A percentile compares a stretch with the other conserved stretches of the same genome.
Conservation (phyloP, 2,888 invertebrate species). For the Pollenia griseotomentosa region DNA sequence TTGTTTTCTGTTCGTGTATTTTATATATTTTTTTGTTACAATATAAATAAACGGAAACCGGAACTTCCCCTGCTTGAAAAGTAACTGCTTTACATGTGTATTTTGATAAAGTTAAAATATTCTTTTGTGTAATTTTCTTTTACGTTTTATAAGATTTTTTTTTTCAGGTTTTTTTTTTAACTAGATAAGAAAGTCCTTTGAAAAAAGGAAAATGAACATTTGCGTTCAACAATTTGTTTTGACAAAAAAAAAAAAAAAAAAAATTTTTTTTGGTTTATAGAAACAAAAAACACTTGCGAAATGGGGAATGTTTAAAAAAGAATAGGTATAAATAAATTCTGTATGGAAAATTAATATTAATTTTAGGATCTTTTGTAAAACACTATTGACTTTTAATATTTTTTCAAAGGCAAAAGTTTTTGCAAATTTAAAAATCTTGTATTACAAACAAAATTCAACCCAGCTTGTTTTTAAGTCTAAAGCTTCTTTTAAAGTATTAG, state of each 20-base stretch:
- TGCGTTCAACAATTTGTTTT: constrained; percentile 2
- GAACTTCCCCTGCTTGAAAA: constrained; percentile 59
- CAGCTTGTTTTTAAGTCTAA: too few relatives aligned
- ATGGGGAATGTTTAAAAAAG: not conserved
- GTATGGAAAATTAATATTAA: too few relatives aligned
- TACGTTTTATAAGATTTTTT: not conserved
- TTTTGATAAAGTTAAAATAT: constrained; percentile 58
- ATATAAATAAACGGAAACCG: constrained; percentile 55
- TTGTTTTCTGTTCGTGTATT: not conserved
- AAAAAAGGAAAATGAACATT: not conserved
- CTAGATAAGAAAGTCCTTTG: constrained; percentile 5
- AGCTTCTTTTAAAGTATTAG: too few relatives aligned
- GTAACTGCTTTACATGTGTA: constrained; percentile 60
- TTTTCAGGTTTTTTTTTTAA: not conserved
- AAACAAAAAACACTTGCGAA: too few relatives aligned
- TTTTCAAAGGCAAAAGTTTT: too few relatives aligned
- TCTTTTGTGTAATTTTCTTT: constrained; percentile 48
- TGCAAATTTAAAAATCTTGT: too few relatives aligned
- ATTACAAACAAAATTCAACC: too few relatives aligned
- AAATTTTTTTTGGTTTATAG: too few relatives aligned
- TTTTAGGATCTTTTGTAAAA: too few relatives aligned
- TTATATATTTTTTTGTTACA: constrained; percentile 34
- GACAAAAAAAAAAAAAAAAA: not conserved
- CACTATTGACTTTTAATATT: too few relatives aligned
- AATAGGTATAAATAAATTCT: not conserved